Evolutionary conservation across 2,888 invertebrate genomes (phyloP).

Genomic region (Leptinotarsa tumamoca): DNA sequence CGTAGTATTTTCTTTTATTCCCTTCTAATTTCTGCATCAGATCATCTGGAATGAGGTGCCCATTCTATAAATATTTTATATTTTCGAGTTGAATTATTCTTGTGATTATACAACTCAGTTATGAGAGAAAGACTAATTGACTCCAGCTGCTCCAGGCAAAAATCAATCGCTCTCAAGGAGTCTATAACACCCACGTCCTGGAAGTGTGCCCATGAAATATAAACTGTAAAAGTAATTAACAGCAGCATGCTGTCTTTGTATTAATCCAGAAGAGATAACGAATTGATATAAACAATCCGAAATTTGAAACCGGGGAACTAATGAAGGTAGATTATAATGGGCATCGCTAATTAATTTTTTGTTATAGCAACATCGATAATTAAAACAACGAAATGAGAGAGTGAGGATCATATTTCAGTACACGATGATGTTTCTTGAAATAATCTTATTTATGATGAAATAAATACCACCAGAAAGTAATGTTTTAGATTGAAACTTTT

Average conservation of each 20-base stretch:
- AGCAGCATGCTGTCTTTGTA: not conserved
- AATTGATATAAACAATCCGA: slow-evolving; percentile 22
- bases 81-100: not conserved
- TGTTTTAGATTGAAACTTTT: no score
- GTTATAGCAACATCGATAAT: slow-evolving; percentile 50
- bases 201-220: slow-evolving; percentile 11
- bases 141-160: not conserved
- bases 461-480: not conserved
- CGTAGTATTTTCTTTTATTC: no score
- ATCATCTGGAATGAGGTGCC: not conserved
- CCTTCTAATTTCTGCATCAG: no score
- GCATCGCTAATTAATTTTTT: slow-evolving; percentile 47
- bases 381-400: slow-evolving; percentile 53
- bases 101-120: not conserved
- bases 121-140: slow-evolving; percentile 1
- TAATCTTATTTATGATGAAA: slow-evolving; percentile 45
- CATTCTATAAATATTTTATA: not conserved
- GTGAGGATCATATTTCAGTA: slow-evolving; percentile 50
- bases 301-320: slow-evolving; percentile 27
- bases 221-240: slow-evolving; percentile 2
- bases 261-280: slow-evolving; percentile 15
- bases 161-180: not conserved
- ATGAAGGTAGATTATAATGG: slow-evolving; percentile 36
- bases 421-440: slow-evolving; percentile 39
- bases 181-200: not conserved